Conservation (phyloP, 1,140 invertebrate species). For the Aphelinus certus region DNA sequence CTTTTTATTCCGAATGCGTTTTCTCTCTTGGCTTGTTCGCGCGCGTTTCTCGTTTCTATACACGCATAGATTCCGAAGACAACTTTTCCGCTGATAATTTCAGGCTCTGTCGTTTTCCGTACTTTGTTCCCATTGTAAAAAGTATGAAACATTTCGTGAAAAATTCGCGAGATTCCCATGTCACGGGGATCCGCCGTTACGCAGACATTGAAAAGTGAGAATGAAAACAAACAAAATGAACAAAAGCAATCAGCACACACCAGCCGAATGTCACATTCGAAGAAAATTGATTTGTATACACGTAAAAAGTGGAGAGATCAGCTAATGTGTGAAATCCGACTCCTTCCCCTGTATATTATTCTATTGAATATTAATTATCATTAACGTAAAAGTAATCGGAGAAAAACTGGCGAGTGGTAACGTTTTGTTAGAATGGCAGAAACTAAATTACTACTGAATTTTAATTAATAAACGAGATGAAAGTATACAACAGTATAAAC, state of each 20-base stretch:
- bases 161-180: slow-evolving; percentile 33
- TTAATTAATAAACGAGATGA: slow-evolving; percentile 68
- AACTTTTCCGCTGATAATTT: slow-evolving; percentile 4
- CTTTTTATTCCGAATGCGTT: no score
- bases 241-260: slow-evolving; percentile 20
- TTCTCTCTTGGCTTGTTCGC: no score
- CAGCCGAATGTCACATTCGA: slow-evolving; percentile 4
- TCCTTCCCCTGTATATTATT: slow-evolving; percentile 59
- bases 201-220: slow-evolving; percentile 14
- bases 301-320: slow-evolving; percentile 27
- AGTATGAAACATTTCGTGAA: slow-evolving; percentile 14
- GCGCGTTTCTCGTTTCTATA: no score
- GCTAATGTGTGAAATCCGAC: slow-evolving; percentile 41
- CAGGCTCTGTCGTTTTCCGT: slow-evolving; percentile 16
- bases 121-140: not conserved
- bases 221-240: slow-evolving; percentile 9
- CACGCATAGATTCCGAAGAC: no score
- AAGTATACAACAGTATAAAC: slow-evolving; percentile 63
- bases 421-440: slow-evolving; percentile 66
- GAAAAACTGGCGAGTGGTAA: slow-evolving; percentile 58
- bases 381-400: slow-evolving; percentile 54
- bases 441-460: slow-evolving; percentile 67
- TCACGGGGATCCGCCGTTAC: slow-evolving; percentile 23
- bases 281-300: slow-evolving; percentile 32
- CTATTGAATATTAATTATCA: slow-evolving; percentile 64